Evolutionary conservation across 2,888 invertebrate genomes (phyloP).

Genomic region (Eledone cirrhosa): DNA sequence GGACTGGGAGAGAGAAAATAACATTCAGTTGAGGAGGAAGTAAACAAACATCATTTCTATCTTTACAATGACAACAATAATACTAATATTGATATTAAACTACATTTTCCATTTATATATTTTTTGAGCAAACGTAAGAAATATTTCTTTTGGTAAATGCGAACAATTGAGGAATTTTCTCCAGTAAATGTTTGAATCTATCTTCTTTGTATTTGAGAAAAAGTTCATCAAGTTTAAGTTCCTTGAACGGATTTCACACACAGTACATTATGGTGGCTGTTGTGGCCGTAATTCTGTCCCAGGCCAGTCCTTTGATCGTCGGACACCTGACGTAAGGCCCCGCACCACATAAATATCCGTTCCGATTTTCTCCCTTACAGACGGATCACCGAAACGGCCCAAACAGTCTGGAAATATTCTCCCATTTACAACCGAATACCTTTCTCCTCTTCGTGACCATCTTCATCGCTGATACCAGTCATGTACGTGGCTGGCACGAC

Average conservation of each 20-base stretch:
- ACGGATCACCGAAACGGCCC: constrained; percentile 89
- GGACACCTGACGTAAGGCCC: constrained; percentile 72
- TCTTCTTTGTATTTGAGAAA: constrained; percentile 62
- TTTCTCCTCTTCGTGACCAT: constrained; percentile 85
- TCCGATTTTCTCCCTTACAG: constrained; percentile 86
- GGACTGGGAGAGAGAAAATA: too few relatives aligned
- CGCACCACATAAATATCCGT: constrained; percentile 92
- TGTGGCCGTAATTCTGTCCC: constrained; percentile 61
- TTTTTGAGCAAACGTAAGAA: constrained; percentile 59
- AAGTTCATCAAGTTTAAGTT: constrained; percentile 53
- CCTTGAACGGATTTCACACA: constrained; percentile 61
- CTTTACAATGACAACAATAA: too few relatives aligned
- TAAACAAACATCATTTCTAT: too few relatives aligned
- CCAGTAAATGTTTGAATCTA: constrained; percentile 54
- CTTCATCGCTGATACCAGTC: constrained; percentile 77
- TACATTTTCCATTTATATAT: constrained; percentile 65
- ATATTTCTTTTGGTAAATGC: constrained; percentile 59
- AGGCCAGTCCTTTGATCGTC: constrained; percentile 51
- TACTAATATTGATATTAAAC: constrained; percentile 5
- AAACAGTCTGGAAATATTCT: constrained; percentile 93
- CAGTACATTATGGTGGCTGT: constrained; percentile 53
- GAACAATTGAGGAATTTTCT: constrained; percentile 51
- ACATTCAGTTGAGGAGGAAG: too few relatives aligned
- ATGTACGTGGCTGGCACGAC: constrained; percentile 87
- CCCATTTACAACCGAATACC: constrained; percentile 91